Evolutionary conservation across 53 echinoderm and acorn worm genomes (phyloP).

Genomic region (Arbacia lixula): DNA sequence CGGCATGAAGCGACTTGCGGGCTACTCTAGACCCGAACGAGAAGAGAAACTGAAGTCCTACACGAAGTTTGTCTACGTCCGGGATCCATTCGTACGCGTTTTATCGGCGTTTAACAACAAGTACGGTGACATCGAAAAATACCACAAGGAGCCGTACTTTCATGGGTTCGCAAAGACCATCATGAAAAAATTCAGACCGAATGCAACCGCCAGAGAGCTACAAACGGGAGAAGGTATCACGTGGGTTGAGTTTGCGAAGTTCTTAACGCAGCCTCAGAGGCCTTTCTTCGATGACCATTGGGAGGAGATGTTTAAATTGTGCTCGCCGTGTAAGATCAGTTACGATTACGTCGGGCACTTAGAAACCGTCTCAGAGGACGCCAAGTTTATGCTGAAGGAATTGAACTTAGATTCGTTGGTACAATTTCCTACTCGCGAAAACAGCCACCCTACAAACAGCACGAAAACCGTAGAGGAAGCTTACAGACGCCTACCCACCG

Average conservation of each 20-base stretch:
- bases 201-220: constrained; percentile 72
- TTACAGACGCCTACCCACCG: constrained; percentile 61
- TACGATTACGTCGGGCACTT: constrained; percentile 74
- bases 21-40: constrained; percentile 56
- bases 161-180: constrained; percentile 82
- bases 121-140: constrained; percentile 70
- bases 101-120: constrained; percentile 90
- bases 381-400: constrained; percentile 72
- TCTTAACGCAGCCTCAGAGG: constrained; percentile 74
- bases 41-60: constrained; percentile 64
- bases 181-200: constrained; percentile 77
- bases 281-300: constrained; percentile 84
- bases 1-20: constrained; percentile 75
- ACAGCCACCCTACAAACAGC: constrained; percentile 96
- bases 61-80: constrained; percentile 80
- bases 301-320: constrained; percentile 69
- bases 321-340: constrained; percentile 13
- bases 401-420: constrained; percentile 52
- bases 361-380: constrained; percentile 82
- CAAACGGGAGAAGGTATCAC: constrained; percentile 89
- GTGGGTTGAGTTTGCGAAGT: constrained; percentile 84
- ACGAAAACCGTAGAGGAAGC: constrained; percentile 65
- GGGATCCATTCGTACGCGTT: constrained; percentile 84
- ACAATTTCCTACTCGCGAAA: constrained; percentile 65
- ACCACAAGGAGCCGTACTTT: constrained; percentile 80